phyloP scores from a whole-genome alignment of 2,888 invertebrate species.

The Sabellastarte sp. region DNA sequence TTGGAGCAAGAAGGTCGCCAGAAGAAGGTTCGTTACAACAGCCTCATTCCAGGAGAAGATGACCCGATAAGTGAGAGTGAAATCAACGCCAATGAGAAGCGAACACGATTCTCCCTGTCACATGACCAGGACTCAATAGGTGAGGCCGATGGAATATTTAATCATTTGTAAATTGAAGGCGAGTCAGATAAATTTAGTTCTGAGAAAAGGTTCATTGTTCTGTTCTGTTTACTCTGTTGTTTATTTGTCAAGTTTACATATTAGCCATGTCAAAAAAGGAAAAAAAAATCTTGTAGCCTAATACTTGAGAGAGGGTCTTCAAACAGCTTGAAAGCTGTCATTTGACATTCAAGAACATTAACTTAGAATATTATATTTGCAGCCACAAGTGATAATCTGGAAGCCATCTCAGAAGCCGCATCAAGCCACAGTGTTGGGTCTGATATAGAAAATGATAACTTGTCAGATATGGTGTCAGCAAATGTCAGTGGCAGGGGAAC shows the following conservation, averaged over 20 bases:
- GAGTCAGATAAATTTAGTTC: too few relatives aligned
- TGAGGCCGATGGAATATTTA: too few relatives aligned
- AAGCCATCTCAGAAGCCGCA: slow-evolving; percentile 92
- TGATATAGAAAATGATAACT: slow-evolving; percentile 75
- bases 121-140: slow-evolving; percentile 80
- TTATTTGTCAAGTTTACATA: background rate
- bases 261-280: too few relatives aligned
- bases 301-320: too few relatives aligned
- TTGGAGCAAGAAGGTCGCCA: slow-evolving; percentile 55
- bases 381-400: slow-evolving; percentile 83
- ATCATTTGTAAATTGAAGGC: too few relatives aligned
- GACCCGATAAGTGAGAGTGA: slow-evolving; percentile 42
- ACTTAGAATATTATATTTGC: too few relatives aligned
- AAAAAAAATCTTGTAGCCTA: too few relatives aligned
- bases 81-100: slow-evolving; percentile 58
- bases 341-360: too few relatives aligned
- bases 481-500: slow-evolving; percentile 81
- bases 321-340: too few relatives aligned
- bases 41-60: slow-evolving; percentile 32
- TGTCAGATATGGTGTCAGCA: slow-evolving; percentile 96
- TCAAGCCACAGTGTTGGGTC: slow-evolving; percentile 90
- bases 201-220: too few relatives aligned
- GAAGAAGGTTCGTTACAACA: slow-evolving; percentile 43
- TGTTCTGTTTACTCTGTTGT: background rate
- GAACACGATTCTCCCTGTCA: slow-evolving; percentile 74